A percentile compares a stretch with the other conserved stretches of the same genome.
phyloP scores from a whole-genome alignment of 2,113 vertebrate species.

The Serilophus lunatus region DNA sequence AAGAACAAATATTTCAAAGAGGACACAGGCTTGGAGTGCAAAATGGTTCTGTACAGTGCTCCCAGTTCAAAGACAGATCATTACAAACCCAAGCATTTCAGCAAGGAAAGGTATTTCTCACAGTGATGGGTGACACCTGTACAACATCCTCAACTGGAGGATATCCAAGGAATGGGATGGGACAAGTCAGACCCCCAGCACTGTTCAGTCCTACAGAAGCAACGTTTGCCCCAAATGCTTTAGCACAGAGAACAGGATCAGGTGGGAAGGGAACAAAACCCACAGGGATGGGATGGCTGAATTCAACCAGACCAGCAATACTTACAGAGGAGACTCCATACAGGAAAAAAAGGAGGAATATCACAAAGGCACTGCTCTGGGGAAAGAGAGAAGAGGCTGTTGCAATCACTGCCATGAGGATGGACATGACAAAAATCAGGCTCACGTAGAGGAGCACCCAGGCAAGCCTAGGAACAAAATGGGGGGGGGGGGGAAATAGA shows the following conservation, averaged over 20 bases:
- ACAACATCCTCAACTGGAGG: background rate
- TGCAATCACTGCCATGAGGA: constrained; percentile 92
- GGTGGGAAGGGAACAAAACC: background rate
- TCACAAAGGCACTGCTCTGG: constrained; percentile 87
- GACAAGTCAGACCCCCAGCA: background rate
- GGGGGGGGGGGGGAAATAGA: background rate
- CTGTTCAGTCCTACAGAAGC: background rate
- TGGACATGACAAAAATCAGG: constrained; percentile 90
- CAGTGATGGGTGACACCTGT: rapidly evolving
- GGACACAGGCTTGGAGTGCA: background rate
- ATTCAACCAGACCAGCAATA: background rate
- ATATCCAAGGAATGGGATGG: background rate
- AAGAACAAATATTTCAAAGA: background rate
- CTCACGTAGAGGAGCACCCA: constrained; percentile 94
- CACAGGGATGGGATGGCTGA: background rate
- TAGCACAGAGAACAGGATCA: background rate
- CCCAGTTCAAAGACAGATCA: background rate
- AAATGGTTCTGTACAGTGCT: background rate
- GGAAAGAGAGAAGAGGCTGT: constrained; percentile 91
- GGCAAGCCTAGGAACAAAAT: constrained; percentile 81
- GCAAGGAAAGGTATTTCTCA: background rate
- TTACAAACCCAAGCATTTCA: background rate
- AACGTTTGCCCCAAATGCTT: rapidly evolving
- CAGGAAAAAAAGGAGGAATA: constrained; percentile 92
- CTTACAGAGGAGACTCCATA: constrained; percentile 96